Conservation (phyloP, 2,797 vertebrate genomes). For the Neopelma chrysocephalum region DNA sequence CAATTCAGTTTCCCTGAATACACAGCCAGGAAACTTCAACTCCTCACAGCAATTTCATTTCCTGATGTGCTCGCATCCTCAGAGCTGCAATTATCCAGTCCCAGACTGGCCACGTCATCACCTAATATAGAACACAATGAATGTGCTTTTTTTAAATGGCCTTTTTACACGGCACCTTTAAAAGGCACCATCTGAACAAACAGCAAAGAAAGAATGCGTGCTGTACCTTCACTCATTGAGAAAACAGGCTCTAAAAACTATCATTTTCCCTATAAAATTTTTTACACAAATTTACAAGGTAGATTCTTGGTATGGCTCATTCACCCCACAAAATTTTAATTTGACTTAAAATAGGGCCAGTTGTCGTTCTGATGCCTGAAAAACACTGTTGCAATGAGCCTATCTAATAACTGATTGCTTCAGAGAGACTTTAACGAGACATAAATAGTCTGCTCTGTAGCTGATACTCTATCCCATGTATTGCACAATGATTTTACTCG, state of each 20-base stretch:
- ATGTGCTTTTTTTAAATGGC: neutral
- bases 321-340: neutral
- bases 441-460: neutral
- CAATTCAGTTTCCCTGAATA: neutral
- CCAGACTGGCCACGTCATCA: neutral
- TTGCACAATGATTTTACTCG: constrained; percentile 29
- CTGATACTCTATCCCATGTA: neutral
- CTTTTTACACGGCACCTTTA: constrained; percentile 23
- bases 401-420: neutral
- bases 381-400: neutral
- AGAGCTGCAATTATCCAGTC: constrained; percentile 10
- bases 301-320: neutral
- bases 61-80: neutral
- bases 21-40: neutral
- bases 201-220: neutral
- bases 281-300: neutral
- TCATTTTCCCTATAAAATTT: too few species aligned
- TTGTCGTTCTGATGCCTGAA: neutral
- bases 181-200: constrained; percentile 63
- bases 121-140: constrained; percentile 49
- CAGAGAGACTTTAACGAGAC: neutral
- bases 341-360: neutral
- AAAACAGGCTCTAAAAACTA: constrained; percentile 26
- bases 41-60: neutral
- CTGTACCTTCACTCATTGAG: constrained; percentile 30